These are phyloP conservation scores for Amyelois transitella DNA, from an alignment of 1,140 invertebrate genomes.

Conservation along the genomic window DNA sequence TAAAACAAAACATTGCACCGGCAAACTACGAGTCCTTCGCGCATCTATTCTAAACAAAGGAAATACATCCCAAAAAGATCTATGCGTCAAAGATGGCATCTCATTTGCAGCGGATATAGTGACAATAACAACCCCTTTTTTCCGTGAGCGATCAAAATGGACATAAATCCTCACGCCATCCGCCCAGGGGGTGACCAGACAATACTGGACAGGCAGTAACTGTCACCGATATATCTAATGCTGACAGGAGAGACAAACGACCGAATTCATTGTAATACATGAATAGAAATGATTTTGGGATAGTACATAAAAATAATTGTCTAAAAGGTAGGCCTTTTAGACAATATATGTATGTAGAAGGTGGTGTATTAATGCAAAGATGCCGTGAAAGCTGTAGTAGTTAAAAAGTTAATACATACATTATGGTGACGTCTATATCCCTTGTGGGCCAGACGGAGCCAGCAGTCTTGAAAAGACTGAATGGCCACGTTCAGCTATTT, in stretches of 20 bases:
- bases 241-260: neutral
- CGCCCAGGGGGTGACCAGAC: neutral
- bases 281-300: neutral
- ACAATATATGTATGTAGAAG: no score
- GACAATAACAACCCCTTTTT: constrained; percentile 5
- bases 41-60: no score
- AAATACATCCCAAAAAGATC: neutral
- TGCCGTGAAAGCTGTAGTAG: neutral
- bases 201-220: constrained; percentile 1
- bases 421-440: no score
- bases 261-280: constrained; percentile 2
- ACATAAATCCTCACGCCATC: constrained; percentile 1
- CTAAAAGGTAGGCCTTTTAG: neutral
- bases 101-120: neutral
- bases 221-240: constrained; percentile 5
- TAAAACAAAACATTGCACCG: no score
- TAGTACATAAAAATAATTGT: neutral
- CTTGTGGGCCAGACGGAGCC: no score
- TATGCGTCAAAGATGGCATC: neutral
- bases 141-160: neutral
- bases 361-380: no score
- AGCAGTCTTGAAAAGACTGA: no score
- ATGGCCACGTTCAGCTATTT: no score
- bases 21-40: no score
- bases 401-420: neutral